Evolutionary conservation across 2,888 invertebrate genomes (phyloP).

Genomic region (Ophion ventricosus): DNA sequence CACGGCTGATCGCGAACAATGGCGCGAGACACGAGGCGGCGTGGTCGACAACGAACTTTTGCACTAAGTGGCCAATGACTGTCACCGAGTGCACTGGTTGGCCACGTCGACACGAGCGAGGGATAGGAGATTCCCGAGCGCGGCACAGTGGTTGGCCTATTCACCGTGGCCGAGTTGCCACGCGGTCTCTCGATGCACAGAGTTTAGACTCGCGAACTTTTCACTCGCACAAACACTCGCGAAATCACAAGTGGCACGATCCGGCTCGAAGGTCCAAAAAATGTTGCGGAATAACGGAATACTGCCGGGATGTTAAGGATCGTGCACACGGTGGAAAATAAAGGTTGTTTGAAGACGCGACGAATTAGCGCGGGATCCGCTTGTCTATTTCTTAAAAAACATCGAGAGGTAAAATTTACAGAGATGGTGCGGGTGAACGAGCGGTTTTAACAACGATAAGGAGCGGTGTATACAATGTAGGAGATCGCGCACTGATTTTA

Average conservation of each 20-base stretch:
- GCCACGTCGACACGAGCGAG: neutral
- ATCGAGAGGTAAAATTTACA: neutral
- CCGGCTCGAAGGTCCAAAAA: constrained; percentile 20
- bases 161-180: too few species aligned
- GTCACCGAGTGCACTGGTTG: neutral
- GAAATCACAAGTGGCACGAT: neutral
- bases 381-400: neutral
- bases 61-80: neutral
- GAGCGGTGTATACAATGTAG: neutral
- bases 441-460: neutral
- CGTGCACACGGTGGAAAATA: constrained; percentile 15
- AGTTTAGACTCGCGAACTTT: too few species aligned
- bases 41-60: too few species aligned
- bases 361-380: constrained; percentile 8
- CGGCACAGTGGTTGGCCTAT: neutral
- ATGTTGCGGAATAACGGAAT: neutral
- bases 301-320: constrained; percentile 19
- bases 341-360: constrained; percentile 12
- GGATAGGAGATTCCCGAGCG: neutral
- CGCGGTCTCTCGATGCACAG: too few species aligned
- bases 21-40: neutral
- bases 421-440: constrained; percentile 3
- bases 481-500: constrained; percentile 18
- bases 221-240: constrained; percentile 7
- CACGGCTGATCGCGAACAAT: neutral